Evolutionary conservation across 2,113 vertebrate genomes (phyloP).

Genomic region (Conger conger): DNA sequence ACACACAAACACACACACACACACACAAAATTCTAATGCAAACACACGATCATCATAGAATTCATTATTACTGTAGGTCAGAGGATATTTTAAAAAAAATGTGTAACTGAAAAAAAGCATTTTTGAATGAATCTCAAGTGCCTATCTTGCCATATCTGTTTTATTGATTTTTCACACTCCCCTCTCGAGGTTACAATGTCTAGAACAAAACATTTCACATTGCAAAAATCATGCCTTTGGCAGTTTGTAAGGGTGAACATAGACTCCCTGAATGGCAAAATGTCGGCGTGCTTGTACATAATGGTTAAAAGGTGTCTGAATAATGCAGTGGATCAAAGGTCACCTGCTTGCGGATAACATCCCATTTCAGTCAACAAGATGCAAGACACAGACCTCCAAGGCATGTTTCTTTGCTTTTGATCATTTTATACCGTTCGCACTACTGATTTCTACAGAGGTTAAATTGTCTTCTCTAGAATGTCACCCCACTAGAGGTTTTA

Average conservation of each 20-base stretch:
- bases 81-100: too few species aligned
- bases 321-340: not conserved
- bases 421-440: not conserved
- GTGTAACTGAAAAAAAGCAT: too few species aligned
- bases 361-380: not conserved
- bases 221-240: not conserved
- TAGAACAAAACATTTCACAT: not conserved
- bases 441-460: not conserved
- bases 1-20: too few species aligned
- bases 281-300: not conserved
- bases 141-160: not conserved
- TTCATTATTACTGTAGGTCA: too few species aligned
- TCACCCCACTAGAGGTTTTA: not conserved
- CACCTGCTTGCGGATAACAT: not conserved
- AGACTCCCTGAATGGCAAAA: not conserved
- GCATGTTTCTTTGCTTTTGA: not conserved
- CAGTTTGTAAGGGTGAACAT: slow-evolving; percentile 3
- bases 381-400: not conserved
- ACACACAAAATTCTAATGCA: too few species aligned
- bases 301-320: not conserved
- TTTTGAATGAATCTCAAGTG: not conserved
- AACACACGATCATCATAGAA: too few species aligned
- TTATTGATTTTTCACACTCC: not conserved
- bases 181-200: not conserved
- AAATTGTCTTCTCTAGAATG: not conserved